These are phyloP conservation scores for Phoxinus dragarum DNA, from an alignment of 2,797 vertebrate genomes.

Conservation along the genomic window DNA sequence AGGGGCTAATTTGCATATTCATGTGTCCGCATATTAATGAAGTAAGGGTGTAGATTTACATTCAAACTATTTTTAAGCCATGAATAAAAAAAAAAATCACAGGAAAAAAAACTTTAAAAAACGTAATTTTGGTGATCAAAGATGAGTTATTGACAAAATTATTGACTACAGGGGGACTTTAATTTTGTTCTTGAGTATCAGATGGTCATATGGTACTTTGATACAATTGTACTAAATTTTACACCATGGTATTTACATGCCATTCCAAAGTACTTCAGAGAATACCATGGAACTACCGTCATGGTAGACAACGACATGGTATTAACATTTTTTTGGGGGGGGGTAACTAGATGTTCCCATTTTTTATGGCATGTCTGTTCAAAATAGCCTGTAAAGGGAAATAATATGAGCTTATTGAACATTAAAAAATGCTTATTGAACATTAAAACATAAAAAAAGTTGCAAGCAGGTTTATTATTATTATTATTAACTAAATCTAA, in stretches of 20 bases:
- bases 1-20: too few species aligned
- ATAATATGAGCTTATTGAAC: background rate
- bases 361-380: background rate
- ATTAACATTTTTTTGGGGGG: background rate
- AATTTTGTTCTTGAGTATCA: background rate
- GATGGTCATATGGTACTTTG: background rate
- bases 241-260: background rate
- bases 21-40: too few species aligned
- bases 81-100: too few species aligned
- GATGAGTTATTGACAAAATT: too few species aligned
- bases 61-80: too few species aligned
- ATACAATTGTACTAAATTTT: background rate
- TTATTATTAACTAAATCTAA: background rate
- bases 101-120: too few species aligned
- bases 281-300: background rate
- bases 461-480: background rate
- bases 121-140: too few species aligned
- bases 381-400: background rate
- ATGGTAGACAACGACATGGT: background rate
- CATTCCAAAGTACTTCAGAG: background rate
- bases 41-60: too few species aligned
- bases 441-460: background rate
- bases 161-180: too few species aligned
- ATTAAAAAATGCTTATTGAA: background rate
- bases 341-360: background rate